Base-by-base conservation (phyloP, 2,113 vertebrate species). In the Pycnonotus jocosus region DNA sequence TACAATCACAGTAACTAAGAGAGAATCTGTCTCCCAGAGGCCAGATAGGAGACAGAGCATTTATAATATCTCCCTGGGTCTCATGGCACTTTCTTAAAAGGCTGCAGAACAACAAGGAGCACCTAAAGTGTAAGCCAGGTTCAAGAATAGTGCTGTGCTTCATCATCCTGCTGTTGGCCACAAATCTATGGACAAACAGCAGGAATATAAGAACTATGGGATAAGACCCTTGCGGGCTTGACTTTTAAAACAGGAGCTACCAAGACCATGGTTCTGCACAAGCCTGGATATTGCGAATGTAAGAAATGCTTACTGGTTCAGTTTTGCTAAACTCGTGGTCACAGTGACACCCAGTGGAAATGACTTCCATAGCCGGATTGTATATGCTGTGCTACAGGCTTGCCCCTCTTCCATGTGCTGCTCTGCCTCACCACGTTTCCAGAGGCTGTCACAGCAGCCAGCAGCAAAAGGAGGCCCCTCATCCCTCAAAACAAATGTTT, bases 331-430 rank as follows among this genome's bases (percentile, higher is more conserved):
- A 58, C n/a, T 57, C 11, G 3, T 62, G 79, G n/a, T 66, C 50
- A 90, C 61, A 92, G 94, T 80, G 87, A 94, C 74, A 13, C 85
- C 90, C 85, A 80, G 90, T 83, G 92, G 95, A 70, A 77, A 56
- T 25, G 1, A 50, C 33, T 73, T 66, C 53, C 30, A 11, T 1
- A 57, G 66, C 30, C 4, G 8, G 31, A 19, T 7, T 57, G 10
- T 66, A 57, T 1, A 1, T 12, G n/a, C 35, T 24, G 14, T 27
- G 44, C 18, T 48, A 21, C 20, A 19, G 37, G 23, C 0, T 40
- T 47, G 42, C 30, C 27, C 25, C 25, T 40, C 25, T 21, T 44
- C 28, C 45, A 2, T 5, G 30, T 7, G 11, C 73, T 85, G 12
- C 45, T 60, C 37, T 65, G 40, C 51, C 31, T 51, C 30, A 38